Percentiles rank a stretch among this genome's conserved stretches.
These are phyloP conservation scores for Xenus cinereus DNA, from an alignment of 2,113 vertebrate species.

Conservation along the genomic window DNA sequence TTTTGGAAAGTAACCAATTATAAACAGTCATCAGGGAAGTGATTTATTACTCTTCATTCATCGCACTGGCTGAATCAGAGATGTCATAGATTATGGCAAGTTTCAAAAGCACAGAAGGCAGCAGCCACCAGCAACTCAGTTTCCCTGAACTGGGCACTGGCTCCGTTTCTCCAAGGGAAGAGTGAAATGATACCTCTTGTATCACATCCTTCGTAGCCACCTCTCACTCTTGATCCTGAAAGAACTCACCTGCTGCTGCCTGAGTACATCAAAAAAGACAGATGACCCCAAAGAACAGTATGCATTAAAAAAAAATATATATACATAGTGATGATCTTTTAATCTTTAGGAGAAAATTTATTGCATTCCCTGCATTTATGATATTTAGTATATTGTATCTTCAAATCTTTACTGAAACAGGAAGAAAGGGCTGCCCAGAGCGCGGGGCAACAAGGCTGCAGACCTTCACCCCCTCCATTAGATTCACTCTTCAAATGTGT, in stretches of 20 bases:
- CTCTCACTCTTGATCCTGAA: neutral
- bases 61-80: neutral
- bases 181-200: neutral
- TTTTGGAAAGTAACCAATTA: neutral
- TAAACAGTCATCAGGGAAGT: neutral
- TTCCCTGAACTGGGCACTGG: neutral
- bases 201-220: neutral
- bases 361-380: neutral
- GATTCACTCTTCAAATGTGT: neutral
- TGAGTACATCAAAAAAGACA: neutral
- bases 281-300: neutral
- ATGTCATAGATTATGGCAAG: neutral
- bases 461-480: neutral
- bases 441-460: neutral
- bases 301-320: neutral
- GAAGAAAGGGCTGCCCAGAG: neutral
- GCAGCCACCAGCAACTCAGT: neutral
- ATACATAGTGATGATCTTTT: accelerated
- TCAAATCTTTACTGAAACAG: neutral
- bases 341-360: neutral
- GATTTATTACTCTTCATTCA: neutral
- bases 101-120: neutral
- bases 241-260: neutral
- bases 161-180: neutral
- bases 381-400: neutral